Conservation (phyloP, 2,113 vertebrate genomes). For the Amphilophus citrinellus region DNA sequence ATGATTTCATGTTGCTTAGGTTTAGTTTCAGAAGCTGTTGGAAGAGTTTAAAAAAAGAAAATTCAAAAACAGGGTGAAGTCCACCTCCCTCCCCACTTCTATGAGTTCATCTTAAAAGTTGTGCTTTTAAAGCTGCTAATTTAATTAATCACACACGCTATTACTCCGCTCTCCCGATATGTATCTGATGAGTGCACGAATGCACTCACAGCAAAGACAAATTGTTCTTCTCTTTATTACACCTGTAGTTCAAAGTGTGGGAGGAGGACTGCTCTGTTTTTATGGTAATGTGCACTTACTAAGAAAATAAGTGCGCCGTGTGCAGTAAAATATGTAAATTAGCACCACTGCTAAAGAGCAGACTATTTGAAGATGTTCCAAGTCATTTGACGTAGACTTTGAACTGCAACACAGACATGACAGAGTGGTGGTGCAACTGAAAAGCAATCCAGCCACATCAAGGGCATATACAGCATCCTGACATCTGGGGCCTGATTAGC, state of each 20-base stretch:
- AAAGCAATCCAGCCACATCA: constrained; percentile 6
- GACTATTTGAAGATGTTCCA: constrained; percentile 1
- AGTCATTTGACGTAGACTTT: constrained; percentile 10
- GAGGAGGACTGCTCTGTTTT: constrained; percentile 4
- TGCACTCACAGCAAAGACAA: not conserved
- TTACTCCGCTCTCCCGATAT: not conserved
- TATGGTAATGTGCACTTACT: constrained; percentile 13
- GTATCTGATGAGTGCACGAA: not conserved
- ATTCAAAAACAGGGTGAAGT: not conserved
- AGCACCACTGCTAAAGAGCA: not conserved
- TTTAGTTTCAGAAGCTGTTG: not conserved
- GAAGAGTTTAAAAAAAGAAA: not conserved
- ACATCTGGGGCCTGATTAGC: not conserved
- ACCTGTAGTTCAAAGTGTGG: constrained; percentile 7
- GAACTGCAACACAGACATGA: not conserved
- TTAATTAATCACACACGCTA: not conserved
- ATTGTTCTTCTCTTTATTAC: constrained; percentile 14
- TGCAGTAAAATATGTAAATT: constrained; percentile 15
- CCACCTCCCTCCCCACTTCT: not conserved
- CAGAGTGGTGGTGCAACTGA: not conserved
- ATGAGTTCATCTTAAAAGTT: not conserved
- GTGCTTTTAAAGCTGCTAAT: not conserved
- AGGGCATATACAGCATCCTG: not conserved
- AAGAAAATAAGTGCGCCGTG: not conserved
- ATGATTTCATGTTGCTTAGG: not conserved